These are phyloP conservation scores for Eupsilia transversa DNA, from an alignment of 2,888 invertebrate species.

Conservation along the genomic window DNA sequence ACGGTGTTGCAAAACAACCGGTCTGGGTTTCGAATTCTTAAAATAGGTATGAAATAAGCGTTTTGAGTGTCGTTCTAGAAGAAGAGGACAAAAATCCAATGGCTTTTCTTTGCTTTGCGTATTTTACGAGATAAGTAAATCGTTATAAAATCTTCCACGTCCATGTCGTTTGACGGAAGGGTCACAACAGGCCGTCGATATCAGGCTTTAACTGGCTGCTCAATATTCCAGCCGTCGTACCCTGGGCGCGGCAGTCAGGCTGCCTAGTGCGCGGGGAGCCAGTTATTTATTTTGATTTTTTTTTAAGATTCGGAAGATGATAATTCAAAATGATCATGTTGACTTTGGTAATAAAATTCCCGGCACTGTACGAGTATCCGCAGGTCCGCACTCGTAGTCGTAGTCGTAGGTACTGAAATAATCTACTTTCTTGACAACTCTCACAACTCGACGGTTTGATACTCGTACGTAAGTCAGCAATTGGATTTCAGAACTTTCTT, in stretches of 20 bases:
- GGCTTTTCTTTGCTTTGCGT: neutral
- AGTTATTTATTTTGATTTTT: too few relatives aligned
- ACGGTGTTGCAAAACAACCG: conserved; percentile 61
- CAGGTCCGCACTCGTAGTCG: neutral
- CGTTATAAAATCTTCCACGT: conserved; percentile 66
- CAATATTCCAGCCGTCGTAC: too few relatives aligned
- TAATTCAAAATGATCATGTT: too few relatives aligned
- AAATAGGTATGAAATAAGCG: conserved; percentile 66
- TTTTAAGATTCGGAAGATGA: too few relatives aligned
- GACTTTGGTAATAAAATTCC: neutral
- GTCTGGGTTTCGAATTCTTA: conserved; percentile 63
- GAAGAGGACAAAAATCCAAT: conserved; percentile 68
- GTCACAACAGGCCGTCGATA: conserved; percentile 63
- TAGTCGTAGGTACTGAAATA: neutral
- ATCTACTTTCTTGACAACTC: neutral
- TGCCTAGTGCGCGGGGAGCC: too few relatives aligned
- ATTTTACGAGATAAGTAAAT: conserved; percentile 2
- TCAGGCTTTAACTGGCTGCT: too few relatives aligned
- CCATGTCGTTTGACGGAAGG: conserved; percentile 66
- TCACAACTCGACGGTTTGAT: neutral
- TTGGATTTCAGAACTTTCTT: neutral
- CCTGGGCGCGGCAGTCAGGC: too few relatives aligned
- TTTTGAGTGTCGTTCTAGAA: conserved; percentile 67
- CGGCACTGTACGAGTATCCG: neutral
- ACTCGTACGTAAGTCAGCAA: neutral